Evolutionary conservation across 2,888 invertebrate genomes (phyloP).

Genomic region (Helobdella robusta): DNA sequence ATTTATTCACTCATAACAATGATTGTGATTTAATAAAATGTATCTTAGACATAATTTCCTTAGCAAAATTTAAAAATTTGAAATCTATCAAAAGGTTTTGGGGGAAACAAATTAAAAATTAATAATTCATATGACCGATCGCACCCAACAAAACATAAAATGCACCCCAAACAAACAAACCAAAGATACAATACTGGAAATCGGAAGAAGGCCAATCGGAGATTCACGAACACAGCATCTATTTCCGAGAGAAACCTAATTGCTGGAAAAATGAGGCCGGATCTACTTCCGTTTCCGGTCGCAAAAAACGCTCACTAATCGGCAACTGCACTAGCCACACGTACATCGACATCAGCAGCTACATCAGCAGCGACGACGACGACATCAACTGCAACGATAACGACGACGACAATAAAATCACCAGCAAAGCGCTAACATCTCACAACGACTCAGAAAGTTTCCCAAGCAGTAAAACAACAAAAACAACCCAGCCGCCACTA

Average conservation of each 20-base stretch:
- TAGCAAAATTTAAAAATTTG: no score
- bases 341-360: background rate
- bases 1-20: no score
- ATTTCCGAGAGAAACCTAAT: constrained; percentile 32
- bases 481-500: no score
- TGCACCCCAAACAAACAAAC: background rate
- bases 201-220: constrained; percentile 28
- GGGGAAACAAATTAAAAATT: no score
- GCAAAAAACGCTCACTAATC: background rate
- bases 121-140: no score
- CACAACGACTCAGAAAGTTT: no score
- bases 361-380: background rate
- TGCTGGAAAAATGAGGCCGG: constrained; percentile 32
- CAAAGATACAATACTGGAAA: constrained; percentile 37
- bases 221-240: constrained; percentile 35
- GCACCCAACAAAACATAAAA: background rate
- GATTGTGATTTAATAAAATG: no score
- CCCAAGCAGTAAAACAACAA: no score
- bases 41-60: no score
- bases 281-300: background rate
- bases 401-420: no score
- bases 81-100: no score
- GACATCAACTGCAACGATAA: background rate
- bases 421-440: no score
- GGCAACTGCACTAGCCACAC: background rate